phyloP scores from a whole-genome alignment of 2,113 vertebrate genomes.

The Synodontis membranacea region DNA sequence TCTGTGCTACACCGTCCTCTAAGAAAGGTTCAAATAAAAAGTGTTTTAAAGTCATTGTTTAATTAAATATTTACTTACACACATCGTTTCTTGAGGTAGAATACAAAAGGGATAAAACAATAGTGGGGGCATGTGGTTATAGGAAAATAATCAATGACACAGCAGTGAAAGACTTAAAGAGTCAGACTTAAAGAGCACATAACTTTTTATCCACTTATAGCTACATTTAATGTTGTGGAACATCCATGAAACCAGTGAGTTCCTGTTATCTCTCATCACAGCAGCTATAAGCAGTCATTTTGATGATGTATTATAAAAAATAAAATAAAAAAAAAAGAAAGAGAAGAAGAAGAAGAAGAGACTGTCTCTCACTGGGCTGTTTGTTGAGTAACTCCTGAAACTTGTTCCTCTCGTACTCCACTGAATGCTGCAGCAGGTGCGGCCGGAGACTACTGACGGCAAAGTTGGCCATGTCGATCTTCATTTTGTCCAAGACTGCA shows the following conservation, averaged over 20 bases:
- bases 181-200: too few relatives aligned
- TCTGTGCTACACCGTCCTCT: background rate
- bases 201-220: background rate
- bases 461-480: constrained; percentile 97
- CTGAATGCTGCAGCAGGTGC: constrained; percentile 93
- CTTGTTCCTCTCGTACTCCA: constrained; percentile 96
- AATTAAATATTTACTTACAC: background rate
- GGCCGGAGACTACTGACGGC: constrained; percentile 89
- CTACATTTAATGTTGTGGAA: background rate
- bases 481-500: constrained; percentile 92
- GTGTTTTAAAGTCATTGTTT: background rate
- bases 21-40: background rate
- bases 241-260: background rate
- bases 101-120: background rate
- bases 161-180: background rate
- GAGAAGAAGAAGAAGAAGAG: too few relatives aligned
- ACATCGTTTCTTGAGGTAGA: background rate
- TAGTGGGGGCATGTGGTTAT: background rate
- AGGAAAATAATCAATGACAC: background rate
- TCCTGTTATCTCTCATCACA: background rate
- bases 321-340: background rate
- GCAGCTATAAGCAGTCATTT: background rate
- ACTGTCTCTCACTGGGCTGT: constrained; percentile 87
- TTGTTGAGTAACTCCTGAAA: constrained; percentile 93
- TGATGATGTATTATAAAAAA: background rate